These are phyloP conservation scores for Dendronephthya gigantea DNA, from an alignment of 64 coral and sea anemone genomes.

Conservation along the genomic window DNA sequence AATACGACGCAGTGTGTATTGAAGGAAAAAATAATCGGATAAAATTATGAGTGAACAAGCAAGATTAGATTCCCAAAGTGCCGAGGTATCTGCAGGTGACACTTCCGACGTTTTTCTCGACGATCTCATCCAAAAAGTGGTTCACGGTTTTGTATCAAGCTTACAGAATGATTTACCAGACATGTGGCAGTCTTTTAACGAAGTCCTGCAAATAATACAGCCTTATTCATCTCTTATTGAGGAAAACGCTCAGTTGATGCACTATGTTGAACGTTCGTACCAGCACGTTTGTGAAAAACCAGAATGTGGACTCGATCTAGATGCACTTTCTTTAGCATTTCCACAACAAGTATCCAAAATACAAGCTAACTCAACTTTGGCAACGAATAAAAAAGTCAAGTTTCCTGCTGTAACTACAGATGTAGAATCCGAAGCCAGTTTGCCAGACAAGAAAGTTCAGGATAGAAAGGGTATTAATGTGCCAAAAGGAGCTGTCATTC, in stretches of 20 bases:
- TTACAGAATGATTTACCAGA: constrained; percentile 13
- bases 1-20: neutral
- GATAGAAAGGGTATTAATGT: neutral
- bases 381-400: neutral
- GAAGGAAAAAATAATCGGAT: neutral
- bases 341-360: constrained; percentile 7
- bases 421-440: neutral
- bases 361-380: neutral
- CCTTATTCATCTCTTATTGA: constrained; percentile 61
- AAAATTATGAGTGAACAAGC: neutral
- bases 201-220: constrained; percentile 55
- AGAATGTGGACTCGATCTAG: constrained; percentile 19
- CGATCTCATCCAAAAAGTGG: constrained; percentile 48
- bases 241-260: constrained; percentile 46
- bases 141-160: constrained; percentile 65
- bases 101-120: neutral
- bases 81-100: neutral
- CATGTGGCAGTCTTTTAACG: constrained; percentile 60
- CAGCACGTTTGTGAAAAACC: constrained; percentile 28
- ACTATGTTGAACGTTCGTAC: constrained; percentile 72
- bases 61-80: neutral
- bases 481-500: neutral
- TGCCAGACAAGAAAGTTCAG: neutral
- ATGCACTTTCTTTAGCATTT: constrained; percentile 47
- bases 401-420: neutral